These are phyloP conservation scores for Eumeta japonica DNA, from an alignment of 1,140 invertebrate species.

Conservation along the genomic window DNA sequence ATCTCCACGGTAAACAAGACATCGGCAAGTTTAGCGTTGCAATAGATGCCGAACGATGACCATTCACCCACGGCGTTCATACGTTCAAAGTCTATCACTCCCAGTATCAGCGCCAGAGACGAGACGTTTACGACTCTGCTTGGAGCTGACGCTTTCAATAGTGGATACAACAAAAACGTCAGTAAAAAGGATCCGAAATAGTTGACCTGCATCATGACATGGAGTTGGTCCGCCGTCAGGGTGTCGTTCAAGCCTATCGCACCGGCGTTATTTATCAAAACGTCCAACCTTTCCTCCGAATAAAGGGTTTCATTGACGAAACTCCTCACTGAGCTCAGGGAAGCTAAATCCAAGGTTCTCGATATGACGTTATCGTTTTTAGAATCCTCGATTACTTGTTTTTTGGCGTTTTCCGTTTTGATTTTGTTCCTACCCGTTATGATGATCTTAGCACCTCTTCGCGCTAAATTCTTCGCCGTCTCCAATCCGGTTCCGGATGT, in stretches of 20 bases:
- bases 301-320: constrained; percentile 32
- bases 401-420: constrained; percentile 60
- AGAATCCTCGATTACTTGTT: constrained; percentile 58
- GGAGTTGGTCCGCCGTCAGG: constrained; percentile 53
- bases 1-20: constrained; percentile 70
- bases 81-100: constrained; percentile 66
- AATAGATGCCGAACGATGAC: constrained; percentile 60
- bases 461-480: constrained; percentile 74
- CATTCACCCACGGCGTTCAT: constrained; percentile 58
- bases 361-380: constrained; percentile 56
- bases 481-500: constrained; percentile 73
- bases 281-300: constrained; percentile 47
- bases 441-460: constrained; percentile 77
- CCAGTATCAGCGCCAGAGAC: constrained; percentile 51
- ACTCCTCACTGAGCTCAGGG: constrained; percentile 23
- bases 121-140: constrained; percentile 60
- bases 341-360: constrained; percentile 29
- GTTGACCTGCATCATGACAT: constrained; percentile 59
- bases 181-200: constrained; percentile 61
- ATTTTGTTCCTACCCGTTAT: constrained; percentile 72
- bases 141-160: constrained; percentile 59
- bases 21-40: constrained; percentile 73
- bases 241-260: constrained; percentile 24
- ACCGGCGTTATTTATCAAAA: constrained; percentile 63
- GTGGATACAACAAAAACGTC: constrained; percentile 56